Evolutionary conservation across 2,888 invertebrate species (phyloP).

Genomic region (Drosophila neotestacea): DNA sequence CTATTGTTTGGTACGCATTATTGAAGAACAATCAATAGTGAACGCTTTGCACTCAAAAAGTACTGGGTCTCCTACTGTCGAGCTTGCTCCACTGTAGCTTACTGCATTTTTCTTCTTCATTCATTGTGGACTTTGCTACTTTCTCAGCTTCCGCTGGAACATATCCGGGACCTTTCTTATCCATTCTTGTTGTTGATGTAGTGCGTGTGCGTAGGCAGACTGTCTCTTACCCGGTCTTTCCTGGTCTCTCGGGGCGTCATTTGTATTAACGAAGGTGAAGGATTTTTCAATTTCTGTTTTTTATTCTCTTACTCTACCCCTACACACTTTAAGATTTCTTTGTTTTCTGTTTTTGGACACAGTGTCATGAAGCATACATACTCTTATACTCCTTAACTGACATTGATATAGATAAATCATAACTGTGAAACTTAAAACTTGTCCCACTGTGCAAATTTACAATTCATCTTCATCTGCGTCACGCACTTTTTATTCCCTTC

Average conservation of each 20-base stretch:
- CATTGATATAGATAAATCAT: background rate
- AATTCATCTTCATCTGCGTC: conserved; percentile 66
- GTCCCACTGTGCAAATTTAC: conserved; percentile 42
- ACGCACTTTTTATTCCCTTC: conserved; percentile 54
- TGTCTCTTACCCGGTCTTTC: conserved; percentile 12
- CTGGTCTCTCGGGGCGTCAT: conserved; percentile 82
- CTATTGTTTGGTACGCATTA: too few relatives aligned
- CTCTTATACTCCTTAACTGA: background rate
- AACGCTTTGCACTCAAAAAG: too few relatives aligned
- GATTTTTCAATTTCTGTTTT: conserved; percentile 76
- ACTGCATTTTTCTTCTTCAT: conserved; percentile 9
- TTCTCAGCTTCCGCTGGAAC: conserved; percentile 65
- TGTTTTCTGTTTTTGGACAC: conserved; percentile 44
- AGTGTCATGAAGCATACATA: conserved; percentile 9
- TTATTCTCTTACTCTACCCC: conserved; percentile 1
- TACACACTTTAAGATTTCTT: conserved; percentile 33
- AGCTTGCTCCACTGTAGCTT: too few relatives aligned
- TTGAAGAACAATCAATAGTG: too few relatives aligned
- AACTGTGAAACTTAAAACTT: background rate
- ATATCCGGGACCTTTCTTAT: conserved; percentile 53
- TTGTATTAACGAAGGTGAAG: conserved; percentile 83
- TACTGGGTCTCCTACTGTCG: too few relatives aligned
- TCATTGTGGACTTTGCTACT: conserved; percentile 49
- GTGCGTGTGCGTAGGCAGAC: conserved; percentile 57
- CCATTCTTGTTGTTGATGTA: conserved; percentile 40